Evolutionary conservation across 1,140 invertebrate species (phyloP).

Genomic region (Spodoptera litura): DNA sequence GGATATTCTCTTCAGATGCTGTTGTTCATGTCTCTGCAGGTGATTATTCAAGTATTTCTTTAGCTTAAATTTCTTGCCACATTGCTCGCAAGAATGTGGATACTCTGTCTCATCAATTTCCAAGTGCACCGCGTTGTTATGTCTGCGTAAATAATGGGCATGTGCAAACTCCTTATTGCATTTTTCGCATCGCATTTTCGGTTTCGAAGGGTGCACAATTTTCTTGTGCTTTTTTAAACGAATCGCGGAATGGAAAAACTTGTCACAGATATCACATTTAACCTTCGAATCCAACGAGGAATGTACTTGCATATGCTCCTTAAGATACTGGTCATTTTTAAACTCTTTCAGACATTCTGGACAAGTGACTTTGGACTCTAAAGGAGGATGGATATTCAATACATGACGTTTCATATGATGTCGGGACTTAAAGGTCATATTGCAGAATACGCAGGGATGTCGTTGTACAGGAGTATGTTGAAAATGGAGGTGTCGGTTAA

Average conservation of each 20-base stretch:
- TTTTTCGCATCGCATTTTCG: slow-evolving; percentile 77
- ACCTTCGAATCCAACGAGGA: slow-evolving; percentile 75
- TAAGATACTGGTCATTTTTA: slow-evolving; percentile 81
- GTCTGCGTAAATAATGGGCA: slow-evolving; percentile 73
- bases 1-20: slow-evolving; percentile 79
- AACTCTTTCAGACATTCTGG: slow-evolving; percentile 80
- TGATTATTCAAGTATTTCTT: slow-evolving; percentile 78
- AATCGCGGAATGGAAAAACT: slow-evolving; percentile 76
- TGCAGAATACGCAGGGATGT: slow-evolving; percentile 78
- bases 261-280: slow-evolving; percentile 79
- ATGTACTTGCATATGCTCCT: slow-evolving; percentile 81
- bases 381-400: slow-evolving; percentile 78
- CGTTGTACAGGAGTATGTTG: slow-evolving; percentile 74
- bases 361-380: slow-evolving; percentile 80
- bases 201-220: slow-evolving; percentile 78
- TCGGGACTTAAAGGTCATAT: slow-evolving; percentile 77
- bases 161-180: slow-evolving; percentile 81
- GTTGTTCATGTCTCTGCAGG: slow-evolving; percentile 77
- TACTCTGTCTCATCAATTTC: slow-evolving; percentile 76
- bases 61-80: slow-evolving; percentile 80
- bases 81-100: slow-evolving; percentile 73
- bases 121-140: slow-evolving; percentile 77
- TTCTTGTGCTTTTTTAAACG: slow-evolving; percentile 82
- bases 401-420: slow-evolving; percentile 81
- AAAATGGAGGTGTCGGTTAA: slow-evolving; percentile 75